Evolutionary conservation across 2,888 invertebrate species (phyloP).

Genomic region (Dicycla oo): DNA sequence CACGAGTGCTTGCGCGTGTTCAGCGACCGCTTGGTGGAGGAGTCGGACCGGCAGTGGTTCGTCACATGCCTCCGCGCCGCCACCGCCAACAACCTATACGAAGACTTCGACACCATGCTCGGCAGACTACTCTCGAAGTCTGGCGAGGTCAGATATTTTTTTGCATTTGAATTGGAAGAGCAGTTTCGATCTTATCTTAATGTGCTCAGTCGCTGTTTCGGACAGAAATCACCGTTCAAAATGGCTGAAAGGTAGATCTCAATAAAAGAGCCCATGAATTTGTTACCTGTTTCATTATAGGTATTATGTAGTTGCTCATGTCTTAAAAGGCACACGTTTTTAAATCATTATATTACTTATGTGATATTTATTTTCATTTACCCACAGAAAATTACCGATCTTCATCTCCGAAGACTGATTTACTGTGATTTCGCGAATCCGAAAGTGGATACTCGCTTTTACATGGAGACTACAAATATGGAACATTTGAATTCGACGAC

Average conservation of each 20-base stretch:
- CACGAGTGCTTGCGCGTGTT: constrained; percentile 98
- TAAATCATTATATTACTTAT: not conserved
- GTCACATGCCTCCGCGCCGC: constrained; percentile 92
- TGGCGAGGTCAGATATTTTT: constrained; percentile 63
- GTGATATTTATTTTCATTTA: constrained; percentile 52
- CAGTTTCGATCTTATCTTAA: not conserved
- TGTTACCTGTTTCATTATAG: not conserved
- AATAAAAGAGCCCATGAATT: not conserved
- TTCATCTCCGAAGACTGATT: constrained; percentile 95
- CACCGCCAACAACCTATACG: constrained; percentile 90
- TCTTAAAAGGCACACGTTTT: not conserved
- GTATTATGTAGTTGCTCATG: not conserved
- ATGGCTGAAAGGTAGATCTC: not conserved
- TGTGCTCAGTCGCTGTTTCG: not conserved
- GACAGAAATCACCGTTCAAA: not conserved
- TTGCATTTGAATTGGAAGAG: constrained; percentile 9
- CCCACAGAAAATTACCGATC: constrained; percentile 92
- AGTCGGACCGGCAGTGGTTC: constrained; percentile 95
- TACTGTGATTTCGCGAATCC: constrained; percentile 99
- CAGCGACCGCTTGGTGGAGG: constrained; percentile 97
- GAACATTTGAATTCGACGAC: constrained; percentile 95
- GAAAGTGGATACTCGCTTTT: constrained; percentile 96
- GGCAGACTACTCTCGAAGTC: constrained; percentile 88
- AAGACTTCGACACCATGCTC: constrained; percentile 93
- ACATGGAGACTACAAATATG: constrained; percentile 96